Percentiles rank a stretch among this genome's conserved stretches.
Conservation (phyloP, 2,113 vertebrate species). For the Prinia subflava region DNA sequence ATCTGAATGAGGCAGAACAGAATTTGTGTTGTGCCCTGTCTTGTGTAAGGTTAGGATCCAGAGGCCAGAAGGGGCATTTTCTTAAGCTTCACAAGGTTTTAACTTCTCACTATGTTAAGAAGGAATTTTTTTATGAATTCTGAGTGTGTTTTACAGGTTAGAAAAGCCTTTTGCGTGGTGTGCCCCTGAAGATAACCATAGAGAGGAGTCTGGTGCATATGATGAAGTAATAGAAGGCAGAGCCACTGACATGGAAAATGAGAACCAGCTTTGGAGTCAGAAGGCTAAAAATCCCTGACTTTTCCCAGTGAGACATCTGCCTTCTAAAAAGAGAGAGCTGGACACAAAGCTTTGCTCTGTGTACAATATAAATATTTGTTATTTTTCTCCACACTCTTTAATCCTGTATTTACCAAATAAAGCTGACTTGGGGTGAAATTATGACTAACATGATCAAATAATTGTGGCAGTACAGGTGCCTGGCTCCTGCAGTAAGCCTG, state of each 20-base stretch:
- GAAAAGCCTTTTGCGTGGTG: neutral
- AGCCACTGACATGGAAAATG: neutral
- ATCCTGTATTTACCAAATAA: constrained; percentile 26
- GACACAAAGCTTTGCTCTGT: neutral
- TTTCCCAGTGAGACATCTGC: neutral
- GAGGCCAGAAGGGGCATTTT: neutral
- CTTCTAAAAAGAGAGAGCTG: neutral
- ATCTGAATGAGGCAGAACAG: neutral
- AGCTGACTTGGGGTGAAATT: neutral
- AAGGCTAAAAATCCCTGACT: neutral
- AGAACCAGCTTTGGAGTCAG: neutral
- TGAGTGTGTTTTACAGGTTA: neutral
- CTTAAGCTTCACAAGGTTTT: neutral
- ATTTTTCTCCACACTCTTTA: neutral
- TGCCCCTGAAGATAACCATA: neutral
- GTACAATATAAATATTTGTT: neutral
- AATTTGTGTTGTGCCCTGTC: neutral
- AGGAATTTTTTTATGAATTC: neutral
- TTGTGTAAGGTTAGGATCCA: neutral
- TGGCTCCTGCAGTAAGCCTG: neutral
- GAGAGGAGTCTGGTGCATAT: neutral
- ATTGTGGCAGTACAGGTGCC: neutral
- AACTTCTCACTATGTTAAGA: neutral
- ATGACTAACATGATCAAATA: neutral
- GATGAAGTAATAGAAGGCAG: neutral